Percentiles rank a stretch among this genome's conserved stretches.
These are phyloP conservation scores for Zonotrichia leucophrys DNA, from an alignment of 2,113 vertebrate species.

Conservation along the genomic window DNA sequence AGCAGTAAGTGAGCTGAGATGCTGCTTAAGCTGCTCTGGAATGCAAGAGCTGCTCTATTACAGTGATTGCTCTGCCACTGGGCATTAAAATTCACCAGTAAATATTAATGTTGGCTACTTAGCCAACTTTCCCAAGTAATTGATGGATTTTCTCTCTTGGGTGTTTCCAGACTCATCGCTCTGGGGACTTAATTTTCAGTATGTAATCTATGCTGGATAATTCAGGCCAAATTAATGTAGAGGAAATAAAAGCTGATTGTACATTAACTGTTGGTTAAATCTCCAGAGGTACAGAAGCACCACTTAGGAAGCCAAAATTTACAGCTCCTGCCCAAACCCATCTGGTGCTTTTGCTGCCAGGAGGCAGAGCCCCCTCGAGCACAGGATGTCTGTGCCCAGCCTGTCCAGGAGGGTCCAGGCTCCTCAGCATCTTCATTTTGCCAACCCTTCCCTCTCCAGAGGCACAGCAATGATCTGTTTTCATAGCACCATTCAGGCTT, in stretches of 20 bases:
- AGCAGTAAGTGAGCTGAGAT: background rate
- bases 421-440: background rate
- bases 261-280: background rate
- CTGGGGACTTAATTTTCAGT: background rate
- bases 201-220: background rate
- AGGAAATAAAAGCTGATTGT: background rate
- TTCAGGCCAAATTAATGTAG: background rate
- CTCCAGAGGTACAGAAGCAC: background rate
- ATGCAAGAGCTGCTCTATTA: background rate
- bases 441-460: background rate
- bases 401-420: background rate
- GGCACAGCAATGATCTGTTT: background rate
- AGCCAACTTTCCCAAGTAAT: background rate
- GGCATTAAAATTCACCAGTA: background rate
- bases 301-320: background rate
- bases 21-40: background rate
- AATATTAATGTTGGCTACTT: background rate
- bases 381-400: fast-evolving
- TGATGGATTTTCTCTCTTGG: background rate
- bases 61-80: background rate
- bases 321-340: background rate
- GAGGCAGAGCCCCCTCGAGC: background rate
- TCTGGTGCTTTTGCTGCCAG: background rate
- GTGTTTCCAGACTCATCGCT: background rate
- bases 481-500: background rate